Evolutionary conservation across 2,797 vertebrate genomes (phyloP).

Genomic region (Amphiprion clarkii): DNA sequence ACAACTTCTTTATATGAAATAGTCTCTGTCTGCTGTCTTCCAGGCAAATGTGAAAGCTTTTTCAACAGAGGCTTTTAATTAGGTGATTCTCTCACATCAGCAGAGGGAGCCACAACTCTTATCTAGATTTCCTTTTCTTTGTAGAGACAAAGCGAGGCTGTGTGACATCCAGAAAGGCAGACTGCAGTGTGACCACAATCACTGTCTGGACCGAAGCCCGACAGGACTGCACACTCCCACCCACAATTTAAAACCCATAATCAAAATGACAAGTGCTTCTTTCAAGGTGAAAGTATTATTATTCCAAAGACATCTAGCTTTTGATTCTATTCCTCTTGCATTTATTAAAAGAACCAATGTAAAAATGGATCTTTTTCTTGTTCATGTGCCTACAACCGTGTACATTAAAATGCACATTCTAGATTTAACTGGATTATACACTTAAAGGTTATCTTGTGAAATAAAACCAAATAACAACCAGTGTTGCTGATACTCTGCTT

Average conservation of each 20-base stretch:
- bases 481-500: background rate
- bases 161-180: conserved; percentile 58
- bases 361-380: background rate
- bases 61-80: conserved; percentile 65
- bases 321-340: background rate
- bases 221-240: conserved; percentile 29
- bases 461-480: conserved; percentile 10
- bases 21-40: conserved; percentile 34
- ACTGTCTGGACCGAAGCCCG: conserved; percentile 45
- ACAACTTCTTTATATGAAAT: conserved; percentile 52
- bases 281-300: conserved; percentile 47
- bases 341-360: conserved; percentile 2
- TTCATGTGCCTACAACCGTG: background rate
- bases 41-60: conserved; percentile 36
- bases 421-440: conserved; percentile 11
- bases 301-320: conserved; percentile 12
- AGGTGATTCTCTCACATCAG: conserved; percentile 67
- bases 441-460: conserved; percentile 34
- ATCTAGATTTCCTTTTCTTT: conserved; percentile 67
- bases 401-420: conserved; percentile 25
- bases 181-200: conserved; percentile 52
- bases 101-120: conserved; percentile 79
- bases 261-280: conserved; percentile 31
- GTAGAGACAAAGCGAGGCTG: conserved; percentile 55
- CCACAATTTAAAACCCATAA: conserved; percentile 41